Conservation (phyloP, 2,113 vertebrate genomes). For the Xiphophorus maculatus region DNA sequence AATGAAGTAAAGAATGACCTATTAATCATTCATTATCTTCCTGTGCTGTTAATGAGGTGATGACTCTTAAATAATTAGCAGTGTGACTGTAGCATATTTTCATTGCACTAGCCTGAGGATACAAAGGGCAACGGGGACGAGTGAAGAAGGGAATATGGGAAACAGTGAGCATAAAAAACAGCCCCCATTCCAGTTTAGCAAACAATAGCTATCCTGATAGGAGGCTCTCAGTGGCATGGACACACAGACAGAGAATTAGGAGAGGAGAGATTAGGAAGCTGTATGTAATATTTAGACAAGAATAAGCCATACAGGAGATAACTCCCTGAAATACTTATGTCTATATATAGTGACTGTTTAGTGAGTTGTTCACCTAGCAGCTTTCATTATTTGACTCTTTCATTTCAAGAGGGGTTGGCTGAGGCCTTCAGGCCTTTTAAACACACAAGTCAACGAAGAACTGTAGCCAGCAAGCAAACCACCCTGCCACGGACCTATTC, state of each 20-base stretch:
- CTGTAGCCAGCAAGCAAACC: constrained; percentile 57
- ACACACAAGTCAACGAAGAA: constrained; percentile 70
- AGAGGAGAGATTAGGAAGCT: constrained; percentile 48
- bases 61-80: constrained; percentile 82
- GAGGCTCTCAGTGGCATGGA: constrained; percentile 42
- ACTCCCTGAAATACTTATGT: constrained; percentile 58
- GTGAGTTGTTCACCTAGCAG: constrained; percentile 63
- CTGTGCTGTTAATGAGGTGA: constrained; percentile 80
- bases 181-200: constrained; percentile 64
- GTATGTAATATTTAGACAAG: constrained; percentile 27
- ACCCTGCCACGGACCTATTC: constrained; percentile 69
- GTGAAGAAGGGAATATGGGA: constrained; percentile 62
- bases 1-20: constrained; percentile 67
- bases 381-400: constrained; percentile 63
- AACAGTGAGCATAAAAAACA: constrained; percentile 53
- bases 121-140: constrained; percentile 65
- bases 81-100: constrained; percentile 79
- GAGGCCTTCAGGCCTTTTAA: constrained; percentile 63
- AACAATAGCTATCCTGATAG: constrained; percentile 65
- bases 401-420: constrained; percentile 61
- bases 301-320: constrained; percentile 50
- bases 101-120: constrained; percentile 73
- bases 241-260: constrained; percentile 30
- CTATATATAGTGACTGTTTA: constrained; percentile 57
- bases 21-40: constrained; percentile 83